These are phyloP conservation scores for Philotrypesis tridentata DNA, from an alignment of 1,140 invertebrate species.

Conservation along the genomic window DNA sequence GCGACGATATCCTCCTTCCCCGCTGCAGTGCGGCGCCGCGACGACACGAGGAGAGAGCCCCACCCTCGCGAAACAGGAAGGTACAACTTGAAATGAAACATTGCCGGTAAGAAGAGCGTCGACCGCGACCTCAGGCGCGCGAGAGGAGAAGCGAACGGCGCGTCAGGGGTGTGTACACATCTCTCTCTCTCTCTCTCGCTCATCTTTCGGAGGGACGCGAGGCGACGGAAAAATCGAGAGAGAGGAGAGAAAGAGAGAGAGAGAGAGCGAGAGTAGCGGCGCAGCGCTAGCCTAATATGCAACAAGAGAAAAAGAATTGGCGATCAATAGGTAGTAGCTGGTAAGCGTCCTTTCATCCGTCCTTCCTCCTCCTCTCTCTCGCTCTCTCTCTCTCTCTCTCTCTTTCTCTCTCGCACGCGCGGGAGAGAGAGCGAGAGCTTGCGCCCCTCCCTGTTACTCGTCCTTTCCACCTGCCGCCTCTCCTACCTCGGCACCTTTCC, in stretches of 20 bases:
- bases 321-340: conserved; percentile 75
- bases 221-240: conserved; percentile 34
- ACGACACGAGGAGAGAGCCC: conserved; percentile 49
- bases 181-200: background rate
- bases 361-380: conserved; percentile 53
- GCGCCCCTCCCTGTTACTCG: conserved; percentile 50
- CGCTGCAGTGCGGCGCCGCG: background rate
- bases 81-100: conserved; percentile 69
- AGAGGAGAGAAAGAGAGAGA: conserved; percentile 46
- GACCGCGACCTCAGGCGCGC: conserved; percentile 49
- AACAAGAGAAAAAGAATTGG: conserved; percentile 75
- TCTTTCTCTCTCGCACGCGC: conserved; percentile 42
- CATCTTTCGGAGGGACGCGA: conserved; percentile 30
- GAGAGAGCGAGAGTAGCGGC: conserved; percentile 54
- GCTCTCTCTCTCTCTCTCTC: too few species aligned
- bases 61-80: conserved; percentile 61
- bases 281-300: conserved; percentile 72
- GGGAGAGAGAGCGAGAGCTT: too few species aligned
- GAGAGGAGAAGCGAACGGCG: conserved; percentile 52
- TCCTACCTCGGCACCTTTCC: conserved; percentile 22
- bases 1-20: background rate
- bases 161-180: background rate
- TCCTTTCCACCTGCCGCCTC: conserved; percentile 48
- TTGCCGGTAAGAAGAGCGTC: conserved; percentile 67
- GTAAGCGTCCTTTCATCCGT: conserved; percentile 73